Base-by-base conservation (phyloP, 2,797 vertebrate genomes). In the Argentina silus region DNA sequence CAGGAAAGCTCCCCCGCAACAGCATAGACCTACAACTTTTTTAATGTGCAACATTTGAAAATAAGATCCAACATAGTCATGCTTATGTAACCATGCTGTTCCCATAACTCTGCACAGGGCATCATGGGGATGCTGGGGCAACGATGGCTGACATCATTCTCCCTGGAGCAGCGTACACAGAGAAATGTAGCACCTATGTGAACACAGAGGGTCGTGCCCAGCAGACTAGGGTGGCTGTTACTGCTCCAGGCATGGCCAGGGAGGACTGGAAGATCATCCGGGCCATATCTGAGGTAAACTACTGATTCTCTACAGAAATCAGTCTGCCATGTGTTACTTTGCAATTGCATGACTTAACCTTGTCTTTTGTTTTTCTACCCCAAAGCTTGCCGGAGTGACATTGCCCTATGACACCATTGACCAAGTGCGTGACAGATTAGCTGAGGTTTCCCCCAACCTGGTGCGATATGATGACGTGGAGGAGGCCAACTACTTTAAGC, bases 201-300 rank as follows among this genome's bases (percentile, higher is more conserved):
- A 97, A 97, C 84, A 97, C 95, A 0, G 96, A 97, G 84, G 96
- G 95, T 42, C 91, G 95, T 80, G 94, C 95, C 69, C 96, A 96
- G 85, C 94, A 95, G 90, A 97, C 96, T 36, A 93, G 90, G 85
- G 90, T 94, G 81, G 96, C 96, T 42, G 95, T 98, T 75, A 96
- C 94, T 17, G 86, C 95, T 47, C 96, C 95, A 4, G 96, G 95
- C 45, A 84, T 95, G 92, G 95, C 95, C 23, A 94, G 95, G 84
- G 96, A 97, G 86, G 96, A 98, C 90, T 97, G 95, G 96, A 96
- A 76, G 87, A 96, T 97, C 78, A 92, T 97, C 76, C 93, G 95
- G 83, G 96, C 94, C n/a, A 72, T 97, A 74, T 96, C 96, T 65
- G 96, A 97, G 95, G 96, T 97, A 90, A 76, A 69, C 23, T 56